Evolutionary conservation across 2,888 invertebrate genomes (phyloP), one percentile per base, ranked within the genome.

Genomic region (Galerucella nymphaeae): DNA sequence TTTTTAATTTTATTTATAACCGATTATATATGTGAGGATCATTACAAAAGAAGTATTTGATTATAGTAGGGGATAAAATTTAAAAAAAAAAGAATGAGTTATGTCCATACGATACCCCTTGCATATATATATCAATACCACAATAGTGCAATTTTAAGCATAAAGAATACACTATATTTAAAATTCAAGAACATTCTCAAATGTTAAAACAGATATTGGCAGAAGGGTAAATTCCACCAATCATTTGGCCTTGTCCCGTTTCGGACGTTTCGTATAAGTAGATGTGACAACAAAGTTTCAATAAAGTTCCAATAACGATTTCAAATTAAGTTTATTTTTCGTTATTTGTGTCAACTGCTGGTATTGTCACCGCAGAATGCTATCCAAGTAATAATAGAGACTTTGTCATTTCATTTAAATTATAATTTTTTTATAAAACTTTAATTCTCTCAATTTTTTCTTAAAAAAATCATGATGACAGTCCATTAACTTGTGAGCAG

Each of bases 281-380:
- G 67, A 59, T 48, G 66, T 73, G 73, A 75, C 73, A 64, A 66
- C 66, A 45, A 76, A 76, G 71, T 76, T 78, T 76, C 78, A 76
- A 79, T 77, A 79, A 75, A 78, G 63, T 73, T 77, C 78, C 78
- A 73, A 73, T 76, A 76, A 70, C 71, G 67, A 66, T 62, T 58
- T 50, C 63, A 64, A 71, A 73, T 71, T 62, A 70, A 14, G 75
- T 74, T 74, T 71, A 76, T 76, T 77, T 77, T 75, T 75, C 74
- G 64, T 69, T 69, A 68, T 64, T 30, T 66, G 45, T 68, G 70
- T 67, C 71, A 71, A 57, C 65, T 50, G 72, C 74, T 66, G 66
- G 50, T 65, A 63, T 75, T 63, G 58, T 18, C 62, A 66, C 66
- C 66, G 63, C 59, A 63, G 41, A 70, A 58, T 45, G 68, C 73